A percentile compares a stretch with the other conserved stretches of the same genome.
phyloP scores from a whole-genome alignment of 2,888 invertebrate genomes.

The Pristionchus maxplancki region DNA sequence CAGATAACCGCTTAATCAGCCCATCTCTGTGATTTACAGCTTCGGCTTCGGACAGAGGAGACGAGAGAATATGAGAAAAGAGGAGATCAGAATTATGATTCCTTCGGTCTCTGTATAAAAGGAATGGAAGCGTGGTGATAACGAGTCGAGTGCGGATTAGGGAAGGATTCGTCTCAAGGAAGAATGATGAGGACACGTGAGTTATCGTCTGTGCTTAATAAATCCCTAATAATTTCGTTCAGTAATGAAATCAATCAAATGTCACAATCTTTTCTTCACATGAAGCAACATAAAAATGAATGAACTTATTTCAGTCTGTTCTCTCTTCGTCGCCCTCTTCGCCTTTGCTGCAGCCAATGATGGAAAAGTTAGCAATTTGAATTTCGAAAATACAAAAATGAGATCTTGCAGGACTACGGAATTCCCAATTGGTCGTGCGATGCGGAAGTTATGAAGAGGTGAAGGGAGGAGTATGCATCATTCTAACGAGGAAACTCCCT shows the following conservation, averaged over 20 bases:
- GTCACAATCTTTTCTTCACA: neutral
- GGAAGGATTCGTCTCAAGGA: neutral
- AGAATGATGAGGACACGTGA: constrained; percentile 22
- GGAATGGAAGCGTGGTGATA: neutral
- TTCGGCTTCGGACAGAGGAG: neutral
- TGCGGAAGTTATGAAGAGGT: constrained; percentile 59
- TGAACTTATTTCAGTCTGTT: neutral
- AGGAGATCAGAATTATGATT: neutral
- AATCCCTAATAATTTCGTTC: neutral
- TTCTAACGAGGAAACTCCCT: neutral
- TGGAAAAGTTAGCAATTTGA: neutral
- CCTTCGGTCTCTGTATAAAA: neutral
- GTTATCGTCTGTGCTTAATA: neutral
- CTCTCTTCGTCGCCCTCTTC: neutral
- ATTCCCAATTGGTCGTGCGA: constrained; percentile 65
- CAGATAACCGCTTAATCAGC: neutral
- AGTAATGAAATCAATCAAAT: neutral
- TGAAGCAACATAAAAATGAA: neutral
- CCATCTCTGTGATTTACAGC: neutral
- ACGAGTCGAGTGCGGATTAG: constrained; percentile 9
- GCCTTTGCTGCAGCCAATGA: neutral
- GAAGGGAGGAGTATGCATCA: neutral
- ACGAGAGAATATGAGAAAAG: neutral
- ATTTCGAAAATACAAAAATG: neutral
- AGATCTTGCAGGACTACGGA: constrained; percentile 58